Base-by-base conservation (phyloP, 2,888 invertebrate genomes). In the Drosophila borealis region DNA sequence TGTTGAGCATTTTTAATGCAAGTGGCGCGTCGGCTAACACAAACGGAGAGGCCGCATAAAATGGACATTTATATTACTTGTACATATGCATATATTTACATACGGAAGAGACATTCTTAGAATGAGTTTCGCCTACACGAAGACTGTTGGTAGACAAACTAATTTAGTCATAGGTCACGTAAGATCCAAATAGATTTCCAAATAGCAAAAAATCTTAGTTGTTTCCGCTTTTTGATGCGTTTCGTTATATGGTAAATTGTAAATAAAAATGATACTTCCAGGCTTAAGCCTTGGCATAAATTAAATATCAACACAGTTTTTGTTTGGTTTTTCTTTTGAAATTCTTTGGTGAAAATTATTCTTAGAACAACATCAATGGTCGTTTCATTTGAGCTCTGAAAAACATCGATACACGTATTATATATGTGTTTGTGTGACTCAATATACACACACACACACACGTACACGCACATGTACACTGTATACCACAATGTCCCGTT, bases 1-100 rank as follows among this genome's bases (percentile, higher is more conserved):
- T 70, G 78, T 77, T 65, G 57, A 77, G 74, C 70, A 78, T 81
- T 78, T 80, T 74, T 81, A 78, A 81, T 78, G 66, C 70, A 77
- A 74, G 56, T 60, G 76, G 41, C 75, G 70, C 74, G 55, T 49
- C 63, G 56, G 42, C 60, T 48, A 59, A 70, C 63, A 60, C 64
- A 70, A 64, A 45, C 78, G 41, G 39, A 63, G 56, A 44, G 68
- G 51, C 68, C 74, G 56, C 59, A 78, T 73, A 60, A 74, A 75
- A 75, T 78, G 68, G 74, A 78, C 74, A 75, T 73, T 68, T 61
- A 73, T 75, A 78, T 78, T 78, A 68, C 39, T 19, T 44, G 17
- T 33, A 45, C 75, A 70, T 41, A 53, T 39, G 44, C 5, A 19
- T 34, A 39, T 44, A 36, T 36, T 44, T 17, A 53, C 34, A 49